A percentile compares a stretch with the other conserved stretches of the same genome.
Evolutionary conservation across 2,888 invertebrate species (phyloP).

Genomic region (Ochlodes sylvanus): DNA sequence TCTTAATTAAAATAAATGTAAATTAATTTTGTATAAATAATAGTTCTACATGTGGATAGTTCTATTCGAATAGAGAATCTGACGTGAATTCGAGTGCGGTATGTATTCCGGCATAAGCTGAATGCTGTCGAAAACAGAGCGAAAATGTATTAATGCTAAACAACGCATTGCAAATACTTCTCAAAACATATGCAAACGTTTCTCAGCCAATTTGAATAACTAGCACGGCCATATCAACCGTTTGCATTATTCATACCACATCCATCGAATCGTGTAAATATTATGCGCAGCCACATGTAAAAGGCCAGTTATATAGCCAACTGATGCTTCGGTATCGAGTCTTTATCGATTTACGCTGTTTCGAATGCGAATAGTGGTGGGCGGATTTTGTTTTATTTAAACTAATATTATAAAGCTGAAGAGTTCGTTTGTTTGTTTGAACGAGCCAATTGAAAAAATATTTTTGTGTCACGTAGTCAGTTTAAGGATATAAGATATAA

Average conservation of each 20-base stretch:
- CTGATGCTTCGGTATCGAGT: background rate
- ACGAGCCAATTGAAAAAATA: no score
- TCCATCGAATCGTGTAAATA: slow-evolving; percentile 30
- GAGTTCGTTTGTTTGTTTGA: no score
- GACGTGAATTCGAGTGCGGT: background rate
- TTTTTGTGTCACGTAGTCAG: no score
- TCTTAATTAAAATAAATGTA: no score
- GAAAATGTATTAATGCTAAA: slow-evolving; percentile 11
- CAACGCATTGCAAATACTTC: background rate
- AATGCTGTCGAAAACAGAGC: background rate
- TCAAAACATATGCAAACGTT: slow-evolving; percentile 22
- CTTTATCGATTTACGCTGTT: background rate
- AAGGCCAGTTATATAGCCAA: slow-evolving; percentile 12
- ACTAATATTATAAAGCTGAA: no score
- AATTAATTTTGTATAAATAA: no score
- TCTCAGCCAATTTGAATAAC: slow-evolving; percentile 21
- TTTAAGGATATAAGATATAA: no score
- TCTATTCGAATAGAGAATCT: background rate
- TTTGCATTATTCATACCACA: slow-evolving; percentile 25
- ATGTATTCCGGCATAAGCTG: background rate
- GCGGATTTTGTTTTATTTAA: background rate
- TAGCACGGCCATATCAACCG: slow-evolving; percentile 15
- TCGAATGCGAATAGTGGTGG: background rate
- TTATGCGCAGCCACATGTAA: slow-evolving; percentile 18
- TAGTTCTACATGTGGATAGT: background rate